These are phyloP conservation scores for Anguilla marmorata DNA, from an alignment of 2,797 vertebrate genomes.

Conservation along the genomic window DNA sequence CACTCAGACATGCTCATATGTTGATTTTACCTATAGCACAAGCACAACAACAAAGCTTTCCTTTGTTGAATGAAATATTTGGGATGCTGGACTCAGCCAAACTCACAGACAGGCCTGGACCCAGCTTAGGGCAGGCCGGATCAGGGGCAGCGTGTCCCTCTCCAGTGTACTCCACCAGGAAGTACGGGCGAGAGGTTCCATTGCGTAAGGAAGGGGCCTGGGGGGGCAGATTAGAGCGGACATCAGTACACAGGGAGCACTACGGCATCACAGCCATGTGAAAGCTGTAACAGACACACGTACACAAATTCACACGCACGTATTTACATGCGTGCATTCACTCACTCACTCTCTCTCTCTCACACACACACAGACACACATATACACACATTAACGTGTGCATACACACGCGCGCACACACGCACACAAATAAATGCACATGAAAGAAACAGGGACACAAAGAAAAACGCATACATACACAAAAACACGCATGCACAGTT, in stretches of 20 bases:
- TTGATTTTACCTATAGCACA: background rate
- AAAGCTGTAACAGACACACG: background rate
- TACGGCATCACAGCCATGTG: background rate
- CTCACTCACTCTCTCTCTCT: background rate
- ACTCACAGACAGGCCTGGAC: constrained; percentile 76
- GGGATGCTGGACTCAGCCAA: background rate
- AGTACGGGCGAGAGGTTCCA: constrained; percentile 62
- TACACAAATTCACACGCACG: background rate
- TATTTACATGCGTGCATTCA: background rate
- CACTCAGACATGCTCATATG: background rate
- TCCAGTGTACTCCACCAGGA: constrained; percentile 76
- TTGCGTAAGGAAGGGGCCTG: constrained; percentile 72
- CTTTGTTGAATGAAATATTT: background rate
- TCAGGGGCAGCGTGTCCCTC: constrained; percentile 65
- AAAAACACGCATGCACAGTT: too few species aligned
- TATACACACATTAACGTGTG: background rate
- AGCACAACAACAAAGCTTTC: background rate
- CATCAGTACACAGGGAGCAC: background rate
- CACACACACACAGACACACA: background rate
- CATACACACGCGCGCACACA: background rate
- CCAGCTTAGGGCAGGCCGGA: constrained; percentile 71
- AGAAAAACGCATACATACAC: background rate
- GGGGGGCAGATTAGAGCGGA: background rate
- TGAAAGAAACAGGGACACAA: background rate
- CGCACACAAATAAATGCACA: background rate